A percentile compares a stretch with the other conserved stretches of the same genome.
These are phyloP conservation scores for Gallinago jamesoni DNA, from an alignment of 2,113 vertebrate species.

Conservation along the genomic window DNA sequence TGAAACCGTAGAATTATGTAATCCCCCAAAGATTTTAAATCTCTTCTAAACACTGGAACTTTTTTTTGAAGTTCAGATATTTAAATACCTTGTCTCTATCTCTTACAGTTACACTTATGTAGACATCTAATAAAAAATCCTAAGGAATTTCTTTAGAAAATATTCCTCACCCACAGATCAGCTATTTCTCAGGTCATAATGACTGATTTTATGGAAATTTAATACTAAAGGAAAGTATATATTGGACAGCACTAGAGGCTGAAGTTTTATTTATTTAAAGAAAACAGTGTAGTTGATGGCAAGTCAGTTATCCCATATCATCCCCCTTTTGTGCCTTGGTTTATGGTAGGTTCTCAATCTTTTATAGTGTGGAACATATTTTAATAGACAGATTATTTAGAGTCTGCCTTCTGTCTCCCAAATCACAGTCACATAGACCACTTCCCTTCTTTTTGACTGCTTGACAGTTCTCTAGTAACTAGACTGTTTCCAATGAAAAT, in stretches of 20 bases:
- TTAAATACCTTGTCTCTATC: neutral
- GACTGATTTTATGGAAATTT: neutral
- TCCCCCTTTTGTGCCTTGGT: neutral
- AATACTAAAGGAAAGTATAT: neutral
- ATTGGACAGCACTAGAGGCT: neutral
- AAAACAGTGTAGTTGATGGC: neutral
- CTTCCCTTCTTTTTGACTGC: neutral
- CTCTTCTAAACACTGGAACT: neutral
- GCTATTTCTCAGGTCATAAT: neutral
- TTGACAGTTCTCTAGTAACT: neutral
- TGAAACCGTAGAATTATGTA: neutral
- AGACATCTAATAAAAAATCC: neutral
- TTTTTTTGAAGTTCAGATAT: neutral
- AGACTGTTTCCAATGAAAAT: neutral
- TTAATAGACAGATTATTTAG: slow-evolving; percentile 9
- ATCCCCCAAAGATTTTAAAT: neutral
- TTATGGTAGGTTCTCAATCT: neutral
- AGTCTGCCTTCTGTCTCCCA: neutral
- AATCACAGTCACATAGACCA: neutral
- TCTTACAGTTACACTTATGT: neutral
- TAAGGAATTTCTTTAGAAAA: neutral
- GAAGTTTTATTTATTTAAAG: slow-evolving; percentile 13
- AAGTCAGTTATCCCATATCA: neutral
- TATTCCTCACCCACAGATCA: neutral
- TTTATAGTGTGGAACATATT: neutral